Evolutionary conservation across 2,113 vertebrate genomes (phyloP).

Genomic region (Chlorodrepanis virens): DNA sequence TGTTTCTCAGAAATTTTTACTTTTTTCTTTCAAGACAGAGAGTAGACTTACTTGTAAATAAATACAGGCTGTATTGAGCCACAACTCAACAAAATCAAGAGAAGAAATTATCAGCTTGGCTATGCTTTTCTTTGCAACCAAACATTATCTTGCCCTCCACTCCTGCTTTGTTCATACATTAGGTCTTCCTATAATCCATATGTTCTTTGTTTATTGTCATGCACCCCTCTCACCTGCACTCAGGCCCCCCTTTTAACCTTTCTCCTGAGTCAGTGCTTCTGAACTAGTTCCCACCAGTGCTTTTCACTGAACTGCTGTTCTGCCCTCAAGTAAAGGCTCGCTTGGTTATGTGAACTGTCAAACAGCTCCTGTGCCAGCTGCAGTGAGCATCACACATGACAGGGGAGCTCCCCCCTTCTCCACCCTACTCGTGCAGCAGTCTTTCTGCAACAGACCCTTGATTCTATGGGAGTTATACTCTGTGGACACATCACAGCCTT

Average conservation of each 20-base stretch:
- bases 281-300: background rate
- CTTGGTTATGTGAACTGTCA: background rate
- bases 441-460: background rate
- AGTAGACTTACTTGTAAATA: background rate
- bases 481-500: accelerated
- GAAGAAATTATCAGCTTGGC: background rate
- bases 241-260: background rate
- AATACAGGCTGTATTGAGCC: background rate
- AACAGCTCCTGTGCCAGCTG: background rate
- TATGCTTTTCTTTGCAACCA: background rate
- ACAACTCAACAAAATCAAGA: background rate
- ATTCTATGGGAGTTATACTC: background rate
- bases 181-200: background rate
- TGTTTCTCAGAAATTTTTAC: background rate
- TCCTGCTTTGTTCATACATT: background rate
- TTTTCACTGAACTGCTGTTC: background rate
- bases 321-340: background rate
- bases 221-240: background rate
- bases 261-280: background rate
- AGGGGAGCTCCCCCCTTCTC: background rate
- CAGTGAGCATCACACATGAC: background rate
- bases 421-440: background rate
- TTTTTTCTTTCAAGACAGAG: background rate
- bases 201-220: background rate
- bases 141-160: background rate